Conservation (phyloP, 2,797 vertebrate genomes). For the Sebastes melanostomus region DNA sequence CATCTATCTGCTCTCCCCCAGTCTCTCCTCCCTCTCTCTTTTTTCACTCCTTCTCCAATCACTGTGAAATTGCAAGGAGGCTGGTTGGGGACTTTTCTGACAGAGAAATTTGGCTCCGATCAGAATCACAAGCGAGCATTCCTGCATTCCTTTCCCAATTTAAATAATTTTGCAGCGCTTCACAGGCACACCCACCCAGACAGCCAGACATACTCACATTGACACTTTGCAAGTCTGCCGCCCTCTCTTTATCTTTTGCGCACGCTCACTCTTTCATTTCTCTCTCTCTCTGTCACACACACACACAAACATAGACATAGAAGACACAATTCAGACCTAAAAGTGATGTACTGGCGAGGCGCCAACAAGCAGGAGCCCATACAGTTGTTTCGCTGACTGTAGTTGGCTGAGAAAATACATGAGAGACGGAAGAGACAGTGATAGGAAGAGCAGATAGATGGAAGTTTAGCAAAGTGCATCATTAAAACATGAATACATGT, state of each 20-base stretch:
- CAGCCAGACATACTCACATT: slow-evolving; percentile 41
- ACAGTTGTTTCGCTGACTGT: slow-evolving; percentile 28
- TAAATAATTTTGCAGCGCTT: slow-evolving; percentile 71
- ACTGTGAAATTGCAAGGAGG: slow-evolving; percentile 76
- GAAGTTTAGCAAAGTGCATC: slow-evolving; percentile 20
- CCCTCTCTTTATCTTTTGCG: slow-evolving; percentile 27
- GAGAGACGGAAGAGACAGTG: slow-evolving; percentile 11
- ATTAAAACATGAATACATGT: slow-evolving; percentile 41
- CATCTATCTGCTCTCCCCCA: slow-evolving; percentile 24
- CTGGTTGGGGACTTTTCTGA: slow-evolving; percentile 70
- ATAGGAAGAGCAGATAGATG: slow-evolving; percentile 14
- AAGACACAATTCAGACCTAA: slow-evolving; percentile 30
- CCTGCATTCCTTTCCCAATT: slow-evolving; percentile 68
- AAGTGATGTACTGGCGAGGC: slow-evolving; percentile 3
- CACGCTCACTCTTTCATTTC: slow-evolving; percentile 5
- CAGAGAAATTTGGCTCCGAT: slow-evolving; percentile 71
- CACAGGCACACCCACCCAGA: slow-evolving; percentile 59
- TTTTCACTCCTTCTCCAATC: slow-evolving; percentile 68
- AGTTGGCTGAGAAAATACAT: slow-evolving; percentile 23
- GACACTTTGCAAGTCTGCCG: slow-evolving; percentile 32
- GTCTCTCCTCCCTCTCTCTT: slow-evolving; percentile 28
- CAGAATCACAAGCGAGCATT: slow-evolving; percentile 67
- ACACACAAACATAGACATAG: slow-evolving; percentile 21
- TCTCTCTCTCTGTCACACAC: neutral
- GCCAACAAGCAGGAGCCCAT: slow-evolving; percentile 28